Evolutionary conservation across 2,888 invertebrate genomes (phyloP).

Genomic region (Standfussiana lucernea): DNA sequence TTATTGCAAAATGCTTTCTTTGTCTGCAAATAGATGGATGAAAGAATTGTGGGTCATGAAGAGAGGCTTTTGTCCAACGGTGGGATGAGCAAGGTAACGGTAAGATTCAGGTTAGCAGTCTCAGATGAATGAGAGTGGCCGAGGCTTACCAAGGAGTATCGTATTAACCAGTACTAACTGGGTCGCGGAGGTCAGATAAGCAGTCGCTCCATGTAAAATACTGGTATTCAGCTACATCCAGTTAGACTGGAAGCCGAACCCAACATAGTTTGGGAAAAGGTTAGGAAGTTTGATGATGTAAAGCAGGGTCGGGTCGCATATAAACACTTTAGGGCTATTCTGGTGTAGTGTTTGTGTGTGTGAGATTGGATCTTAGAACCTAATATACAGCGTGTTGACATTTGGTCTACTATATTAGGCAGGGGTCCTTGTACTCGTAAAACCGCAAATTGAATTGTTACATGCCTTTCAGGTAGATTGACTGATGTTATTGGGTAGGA

Average conservation of each 20-base stretch:
- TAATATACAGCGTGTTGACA: slow-evolving; percentile 44
- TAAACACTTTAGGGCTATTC: neutral
- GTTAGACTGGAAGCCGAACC: neutral
- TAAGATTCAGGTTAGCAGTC: no score
- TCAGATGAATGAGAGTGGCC: neutral
- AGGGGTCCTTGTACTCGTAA: slow-evolving; percentile 16
- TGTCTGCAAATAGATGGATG: slow-evolving; percentile 1
- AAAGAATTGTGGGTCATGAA: neutral
- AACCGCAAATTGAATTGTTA: slow-evolving; percentile 48
- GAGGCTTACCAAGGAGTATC: neutral
- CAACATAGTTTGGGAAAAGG: neutral
- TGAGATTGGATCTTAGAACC: slow-evolving; percentile 28
- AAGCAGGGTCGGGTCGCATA: neutral
- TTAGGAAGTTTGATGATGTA: neutral
- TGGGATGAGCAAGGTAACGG: neutral
- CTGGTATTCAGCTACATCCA: neutral
- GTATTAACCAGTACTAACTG: neutral
- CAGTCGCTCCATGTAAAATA: neutral
- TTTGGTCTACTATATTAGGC: slow-evolving; percentile 19
- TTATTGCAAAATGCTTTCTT: slow-evolving; percentile 1
- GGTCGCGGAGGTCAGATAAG: neutral
- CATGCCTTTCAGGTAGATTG: slow-evolving; percentile 10
- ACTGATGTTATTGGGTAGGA: slow-evolving; percentile 3
- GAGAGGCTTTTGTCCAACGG: neutral
- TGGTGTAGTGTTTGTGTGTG: neutral